Evolutionary conservation across 2,113 vertebrate genomes (phyloP), one percentile per base, ranked within the genome.

Genomic region (Sinocyclocheilus anophthalmus): DNA sequence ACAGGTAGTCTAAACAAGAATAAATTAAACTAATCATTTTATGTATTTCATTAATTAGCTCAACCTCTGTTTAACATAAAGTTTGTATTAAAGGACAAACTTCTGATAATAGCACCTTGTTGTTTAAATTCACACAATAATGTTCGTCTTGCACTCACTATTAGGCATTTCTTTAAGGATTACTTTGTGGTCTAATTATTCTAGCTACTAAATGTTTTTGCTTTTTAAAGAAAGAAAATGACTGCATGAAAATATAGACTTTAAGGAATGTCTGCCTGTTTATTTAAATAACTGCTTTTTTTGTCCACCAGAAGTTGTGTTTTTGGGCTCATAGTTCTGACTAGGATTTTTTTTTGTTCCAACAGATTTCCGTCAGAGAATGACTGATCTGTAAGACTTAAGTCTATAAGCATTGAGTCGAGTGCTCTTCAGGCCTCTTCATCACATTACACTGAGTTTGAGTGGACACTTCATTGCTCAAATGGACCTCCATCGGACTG

Each of bases 401-500:
- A 33, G 13, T 20, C 5, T 69, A 22, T 69, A 48, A 55, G 14
- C 30, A 55, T 72, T 72, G 33, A 48, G 16, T 53, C 26, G 11
- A 37, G 42, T 70, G 18, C 45, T 30, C 81, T 70, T 83, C 45
- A 69, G 26, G 20, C 26, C 65, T 55, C 10, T 70, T 70, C 65
- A 83, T 42, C 16, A 53, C 26, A 53, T 83, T n/a, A 82, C 61
- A 55, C 65, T 22, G 45, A 83, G 26, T 83, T 55, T 50, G 14
- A 16, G 18, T 18, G 24, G 39, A 39, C 73, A 37, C 20, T 37
- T 3, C 18, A 61, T 59, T 55, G 30, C 76, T 70, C 50, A 91
- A 88, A 99, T 99, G 98, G 98, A 99, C 96, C 97, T 99, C 94
- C 98, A 99, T 94, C 97, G 97, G 91, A 94, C 96, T 90, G 96